These are phyloP conservation scores for Penaeus japonicus DNA, from an alignment of 1,140 invertebrate species.

Conservation along the genomic window DNA sequence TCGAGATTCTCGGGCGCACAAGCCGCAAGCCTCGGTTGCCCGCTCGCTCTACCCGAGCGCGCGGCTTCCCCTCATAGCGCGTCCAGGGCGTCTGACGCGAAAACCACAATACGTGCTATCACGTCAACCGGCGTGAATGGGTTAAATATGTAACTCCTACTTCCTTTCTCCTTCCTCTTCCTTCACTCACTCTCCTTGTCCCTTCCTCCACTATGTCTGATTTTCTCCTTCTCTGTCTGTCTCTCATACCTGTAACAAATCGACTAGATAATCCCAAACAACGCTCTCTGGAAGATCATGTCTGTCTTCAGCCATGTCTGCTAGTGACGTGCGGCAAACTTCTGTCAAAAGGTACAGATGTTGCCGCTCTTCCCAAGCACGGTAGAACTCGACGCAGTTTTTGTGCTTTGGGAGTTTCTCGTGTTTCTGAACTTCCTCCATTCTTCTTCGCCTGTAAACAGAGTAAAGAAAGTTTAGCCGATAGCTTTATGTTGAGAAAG, in stretches of 20 bases:
- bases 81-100: too few relatives aligned
- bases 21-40: too few relatives aligned
- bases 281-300: slow-evolving; percentile 67
- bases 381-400: slow-evolving; percentile 74
- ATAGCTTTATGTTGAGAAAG: background rate
- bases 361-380: slow-evolving; percentile 79
- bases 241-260: slow-evolving; percentile 66
- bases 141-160: too few relatives aligned
- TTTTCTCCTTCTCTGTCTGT: background rate
- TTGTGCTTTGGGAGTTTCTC: slow-evolving; percentile 73
- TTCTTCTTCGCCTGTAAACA: slow-evolving; percentile 66
- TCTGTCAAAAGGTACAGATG: slow-evolving; percentile 79
- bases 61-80: too few relatives aligned
- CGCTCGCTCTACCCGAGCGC: too few relatives aligned
- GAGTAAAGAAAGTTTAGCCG: background rate
- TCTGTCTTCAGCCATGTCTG: slow-evolving; percentile 62
- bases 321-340: slow-evolving; percentile 69
- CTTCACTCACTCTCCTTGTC: too few relatives aligned
- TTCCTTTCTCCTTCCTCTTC: too few relatives aligned
- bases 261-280: slow-evolving; percentile 69
- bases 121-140: too few relatives aligned
- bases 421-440: slow-evolving; percentile 77
- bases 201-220: too few relatives aligned
- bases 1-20: too few relatives aligned
- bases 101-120: too few relatives aligned